Percentiles rank a stretch among this genome's conserved stretches.
Evolutionary conservation across 2,888 invertebrate species (phyloP).

Genomic region (Leucozona laternaria): DNA sequence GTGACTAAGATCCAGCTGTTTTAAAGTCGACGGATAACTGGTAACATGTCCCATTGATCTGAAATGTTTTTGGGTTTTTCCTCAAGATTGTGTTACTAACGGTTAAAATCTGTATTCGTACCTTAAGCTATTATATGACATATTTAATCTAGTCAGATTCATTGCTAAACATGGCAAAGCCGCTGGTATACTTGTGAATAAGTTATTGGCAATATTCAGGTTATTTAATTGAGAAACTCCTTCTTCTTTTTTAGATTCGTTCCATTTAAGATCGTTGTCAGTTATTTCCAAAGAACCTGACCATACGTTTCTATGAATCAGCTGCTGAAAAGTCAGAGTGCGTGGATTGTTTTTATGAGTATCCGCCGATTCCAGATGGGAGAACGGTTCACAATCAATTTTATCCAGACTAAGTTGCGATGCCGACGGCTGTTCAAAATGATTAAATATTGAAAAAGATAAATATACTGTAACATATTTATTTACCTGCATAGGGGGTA

Average conservation of each 20-base stretch:
- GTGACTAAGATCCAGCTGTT: slow-evolving; percentile 96
- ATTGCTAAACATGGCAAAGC: slow-evolving; percentile 96
- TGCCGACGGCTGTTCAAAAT: slow-evolving; percentile 77
- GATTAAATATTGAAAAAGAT: not conserved
- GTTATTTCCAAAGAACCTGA: slow-evolving; percentile 87
- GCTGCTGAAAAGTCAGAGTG: slow-evolving; percentile 83
- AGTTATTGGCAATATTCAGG: slow-evolving; percentile 95
- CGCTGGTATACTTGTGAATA: slow-evolving; percentile 93
- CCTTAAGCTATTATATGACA: slow-evolving; percentile 93
- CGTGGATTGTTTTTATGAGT: slow-evolving; percentile 78
- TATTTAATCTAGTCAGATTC: slow-evolving; percentile 92
- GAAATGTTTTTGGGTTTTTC: slow-evolving; percentile 7
- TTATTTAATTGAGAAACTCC: slow-evolving; percentile 88
- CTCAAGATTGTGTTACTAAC: not conserved
- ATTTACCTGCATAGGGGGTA: slow-evolving; percentile 82
- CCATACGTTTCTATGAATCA: slow-evolving; percentile 92
- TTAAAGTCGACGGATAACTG: slow-evolving; percentile 94
- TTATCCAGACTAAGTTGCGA: slow-evolving; percentile 81
- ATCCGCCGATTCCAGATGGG: slow-evolving; percentile 78
- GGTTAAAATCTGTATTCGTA: slow-evolving; percentile 60
- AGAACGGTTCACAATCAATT: slow-evolving; percentile 80
- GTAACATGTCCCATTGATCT: slow-evolving; percentile 94
- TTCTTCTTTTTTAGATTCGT: slow-evolving; percentile 84
- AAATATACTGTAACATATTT: not conserved
- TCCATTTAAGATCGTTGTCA: slow-evolving; percentile 86